Evolutionary conservation across 1,140 invertebrate genomes (phyloP).

Genomic region (Halictus rubicundus): DNA sequence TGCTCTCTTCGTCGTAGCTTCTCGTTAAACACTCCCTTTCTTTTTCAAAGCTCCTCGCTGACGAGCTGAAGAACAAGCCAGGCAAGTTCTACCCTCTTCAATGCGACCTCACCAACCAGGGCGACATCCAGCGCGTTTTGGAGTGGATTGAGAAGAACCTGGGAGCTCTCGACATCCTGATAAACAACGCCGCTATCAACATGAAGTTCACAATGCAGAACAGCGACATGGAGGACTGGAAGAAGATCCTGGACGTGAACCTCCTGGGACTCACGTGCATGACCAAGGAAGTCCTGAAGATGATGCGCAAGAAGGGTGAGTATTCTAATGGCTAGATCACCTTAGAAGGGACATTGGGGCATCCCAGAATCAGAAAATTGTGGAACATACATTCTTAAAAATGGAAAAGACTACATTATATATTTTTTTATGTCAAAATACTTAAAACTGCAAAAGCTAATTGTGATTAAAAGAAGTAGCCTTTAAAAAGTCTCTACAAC

Average conservation of each 20-base stretch:
- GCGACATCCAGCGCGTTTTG: slow-evolving; percentile 83
- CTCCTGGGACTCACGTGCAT: slow-evolving; percentile 85
- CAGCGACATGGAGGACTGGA: slow-evolving; percentile 79
- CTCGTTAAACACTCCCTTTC: not conserved
- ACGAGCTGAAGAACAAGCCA: slow-evolving; percentile 47
- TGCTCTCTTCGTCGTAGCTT: too few relatives aligned
- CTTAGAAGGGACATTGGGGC: too few relatives aligned
- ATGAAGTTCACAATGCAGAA: slow-evolving; percentile 55
- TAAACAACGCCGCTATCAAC: slow-evolving; percentile 84
- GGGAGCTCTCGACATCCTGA: slow-evolving; percentile 84
- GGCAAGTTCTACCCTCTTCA: slow-evolving; percentile 73
- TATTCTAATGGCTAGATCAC: too few relatives aligned
- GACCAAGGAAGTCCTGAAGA: slow-evolving; percentile 83
- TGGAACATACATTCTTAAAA: too few relatives aligned
- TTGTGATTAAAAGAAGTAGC: too few relatives aligned
- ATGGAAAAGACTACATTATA: too few relatives aligned
- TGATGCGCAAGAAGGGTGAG: slow-evolving; percentile 83
- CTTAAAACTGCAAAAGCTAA: too few relatives aligned
- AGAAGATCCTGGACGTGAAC: slow-evolving; percentile 84
- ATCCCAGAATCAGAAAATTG: too few relatives aligned
- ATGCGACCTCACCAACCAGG: slow-evolving; percentile 84
- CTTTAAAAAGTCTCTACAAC: too few relatives aligned
- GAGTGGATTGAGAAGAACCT: slow-evolving; percentile 82
- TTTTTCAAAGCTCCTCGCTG: slow-evolving; percentile 37
- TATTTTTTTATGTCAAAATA: too few relatives aligned